A percentile compares a stretch with the other conserved stretches of the same genome.
These are phyloP conservation scores for Eupithecia tripunctaria DNA, from an alignment of 2,888 invertebrate genomes.

Conservation along the genomic window DNA sequence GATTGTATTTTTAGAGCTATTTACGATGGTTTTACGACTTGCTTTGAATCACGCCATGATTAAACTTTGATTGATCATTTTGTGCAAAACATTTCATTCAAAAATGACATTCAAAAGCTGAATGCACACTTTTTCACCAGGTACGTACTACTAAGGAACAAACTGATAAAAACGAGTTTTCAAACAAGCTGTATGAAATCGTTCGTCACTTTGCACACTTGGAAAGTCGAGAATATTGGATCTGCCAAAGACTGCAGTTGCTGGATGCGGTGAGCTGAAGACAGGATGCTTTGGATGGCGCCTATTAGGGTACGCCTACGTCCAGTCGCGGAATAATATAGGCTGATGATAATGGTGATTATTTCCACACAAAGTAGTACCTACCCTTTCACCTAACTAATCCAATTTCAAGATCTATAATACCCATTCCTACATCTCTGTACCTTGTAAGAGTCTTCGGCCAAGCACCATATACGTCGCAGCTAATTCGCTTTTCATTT, in stretches of 20 bases:
- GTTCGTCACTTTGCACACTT: neutral
- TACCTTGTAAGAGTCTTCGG: neutral
- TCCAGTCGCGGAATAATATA: too few species aligned
- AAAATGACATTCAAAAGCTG: neutral
- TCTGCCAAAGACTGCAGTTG: too few species aligned
- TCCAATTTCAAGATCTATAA: neutral
- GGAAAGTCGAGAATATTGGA: too few species aligned
- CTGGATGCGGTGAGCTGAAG: too few species aligned
- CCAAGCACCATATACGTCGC: neutral
- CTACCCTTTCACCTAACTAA: neutral
- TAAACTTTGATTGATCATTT: neutral
- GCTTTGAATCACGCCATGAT: slow-evolving; percentile 3
- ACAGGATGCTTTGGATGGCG: too few species aligned
- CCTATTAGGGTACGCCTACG: too few species aligned
- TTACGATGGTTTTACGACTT: slow-evolving; percentile 25
- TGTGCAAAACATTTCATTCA: neutral
- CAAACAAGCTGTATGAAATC: neutral
- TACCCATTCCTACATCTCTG: neutral
- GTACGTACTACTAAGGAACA: neutral
- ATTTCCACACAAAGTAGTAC: neutral
- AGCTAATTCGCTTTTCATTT: slow-evolving; percentile 5
- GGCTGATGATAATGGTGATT: too few species aligned
- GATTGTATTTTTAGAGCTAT: slow-evolving; percentile 32
- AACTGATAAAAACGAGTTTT: neutral
- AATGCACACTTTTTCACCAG: neutral